A percentile compares a stretch with the other conserved stretches of the same genome.
Evolutionary conservation across 2,888 invertebrate species (phyloP).

Genomic region (Scelioninae gen. 1): DNA sequence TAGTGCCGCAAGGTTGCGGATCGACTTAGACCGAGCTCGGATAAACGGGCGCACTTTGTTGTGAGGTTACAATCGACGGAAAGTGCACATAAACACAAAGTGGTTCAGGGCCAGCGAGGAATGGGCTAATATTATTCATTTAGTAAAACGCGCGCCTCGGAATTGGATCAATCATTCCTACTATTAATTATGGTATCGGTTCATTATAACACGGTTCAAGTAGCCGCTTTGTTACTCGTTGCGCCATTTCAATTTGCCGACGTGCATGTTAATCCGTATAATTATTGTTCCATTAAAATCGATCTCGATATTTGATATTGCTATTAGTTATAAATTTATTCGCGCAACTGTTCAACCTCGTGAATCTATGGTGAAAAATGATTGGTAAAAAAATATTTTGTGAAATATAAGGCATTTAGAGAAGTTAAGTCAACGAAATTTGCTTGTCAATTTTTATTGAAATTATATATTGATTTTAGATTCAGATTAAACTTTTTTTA

Average conservation of each 20-base stretch:
- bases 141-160: slow-evolving; percentile 24
- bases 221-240: slow-evolving; percentile 43
- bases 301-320: slow-evolving; percentile 17
- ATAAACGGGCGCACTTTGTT: slow-evolving; percentile 48
- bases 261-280: slow-evolving; percentile 37
- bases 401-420: too few species aligned
- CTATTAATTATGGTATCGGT: slow-evolving; percentile 52
- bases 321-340: slow-evolving; percentile 26
- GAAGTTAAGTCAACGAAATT: too few species aligned
- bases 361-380: too few species aligned
- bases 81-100: slow-evolving; percentile 54
- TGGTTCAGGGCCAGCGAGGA: slow-evolving; percentile 61
- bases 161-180: slow-evolving; percentile 54
- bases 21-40: slow-evolving; percentile 33
- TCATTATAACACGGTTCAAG: slow-evolving; percentile 38
- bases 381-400: too few species aligned
- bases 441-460: too few species aligned
- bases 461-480: too few species aligned
- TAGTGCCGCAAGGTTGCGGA: slow-evolving; percentile 55
- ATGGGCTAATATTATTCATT: slow-evolving; percentile 64
- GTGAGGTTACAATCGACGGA: slow-evolving; percentile 51
- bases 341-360: too few species aligned
- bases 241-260: slow-evolving; percentile 43
- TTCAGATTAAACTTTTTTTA: too few species aligned
- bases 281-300: slow-evolving; percentile 35